Conservation (phyloP, 2,113 vertebrate genomes). For the Colistium nudipinnis region DNA sequence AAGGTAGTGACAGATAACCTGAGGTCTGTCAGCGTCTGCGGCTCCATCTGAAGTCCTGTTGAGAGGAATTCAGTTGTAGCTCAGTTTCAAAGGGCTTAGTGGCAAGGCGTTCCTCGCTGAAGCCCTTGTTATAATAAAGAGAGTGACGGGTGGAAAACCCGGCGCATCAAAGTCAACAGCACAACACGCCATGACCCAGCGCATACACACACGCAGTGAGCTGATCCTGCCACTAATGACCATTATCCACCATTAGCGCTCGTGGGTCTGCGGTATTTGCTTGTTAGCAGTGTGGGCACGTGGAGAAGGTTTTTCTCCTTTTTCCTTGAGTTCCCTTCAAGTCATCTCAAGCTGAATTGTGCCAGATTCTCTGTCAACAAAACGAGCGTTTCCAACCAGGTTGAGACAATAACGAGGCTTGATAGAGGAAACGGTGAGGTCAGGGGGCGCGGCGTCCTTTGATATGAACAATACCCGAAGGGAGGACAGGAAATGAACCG, state of each 20-base stretch:
- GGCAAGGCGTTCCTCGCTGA: slow-evolving; percentile 14
- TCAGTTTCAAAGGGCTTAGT: slow-evolving; percentile 6
- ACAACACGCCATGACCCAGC: slow-evolving; percentile 33
- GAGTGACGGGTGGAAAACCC: slow-evolving; percentile 52
- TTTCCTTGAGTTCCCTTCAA: slow-evolving; percentile 15
- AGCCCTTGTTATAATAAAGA: slow-evolving; percentile 58
- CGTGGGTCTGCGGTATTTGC: slow-evolving; percentile 56
- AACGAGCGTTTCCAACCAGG: slow-evolving; percentile 39
- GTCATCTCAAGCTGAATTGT: slow-evolving; percentile 29
- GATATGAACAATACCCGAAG: slow-evolving; percentile 27
- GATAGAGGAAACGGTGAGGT: slow-evolving; percentile 40
- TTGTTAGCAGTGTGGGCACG: slow-evolving; percentile 59
- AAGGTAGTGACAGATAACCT: slow-evolving; percentile 18
- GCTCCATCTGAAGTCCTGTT: slow-evolving; percentile 32
- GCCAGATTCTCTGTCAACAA: background rate
- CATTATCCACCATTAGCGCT: slow-evolving; percentile 38
- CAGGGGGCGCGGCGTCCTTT: slow-evolving; percentile 36
- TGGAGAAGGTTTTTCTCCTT: slow-evolving; percentile 29
- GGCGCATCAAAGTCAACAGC: slow-evolving; percentile 50
- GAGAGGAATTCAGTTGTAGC: slow-evolving; percentile 19
- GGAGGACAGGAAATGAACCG: background rate
- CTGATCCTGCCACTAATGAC: slow-evolving; percentile 61
- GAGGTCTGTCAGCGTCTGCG: slow-evolving; percentile 25
- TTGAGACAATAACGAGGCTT: slow-evolving; percentile 10
- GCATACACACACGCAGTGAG: slow-evolving; percentile 5